Evolutionary conservation across 1,140 invertebrate genomes (phyloP), one percentile per base, ranked within the genome.

Genomic region (Macrobrachium rosenbergii): DNA sequence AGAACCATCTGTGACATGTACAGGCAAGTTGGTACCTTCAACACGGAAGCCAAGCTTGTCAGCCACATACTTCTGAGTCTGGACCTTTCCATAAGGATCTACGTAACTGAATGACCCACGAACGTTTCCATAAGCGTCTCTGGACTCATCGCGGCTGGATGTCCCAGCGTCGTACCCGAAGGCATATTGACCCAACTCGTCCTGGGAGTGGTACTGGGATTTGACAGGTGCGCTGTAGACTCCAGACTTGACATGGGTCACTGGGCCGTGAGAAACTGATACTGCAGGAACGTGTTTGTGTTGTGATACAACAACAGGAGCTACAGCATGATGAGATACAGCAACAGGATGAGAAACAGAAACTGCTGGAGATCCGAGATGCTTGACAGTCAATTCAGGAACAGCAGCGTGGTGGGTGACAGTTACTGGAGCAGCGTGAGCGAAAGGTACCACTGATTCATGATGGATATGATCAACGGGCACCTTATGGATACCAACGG

Each of bases 11-110:
- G 11, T 60, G 21, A 69, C 80, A 37, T 82, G 80, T 11, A 85
- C 83, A 0, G 83, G 83, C 2, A 85, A 63, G 75, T 85, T 85
- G 62, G 75, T 85, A 43, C 83, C 83, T 14, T 37, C 23, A 43
- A 85, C 83, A 10, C 94, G 92, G 92, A 95, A 95, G 69, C 95
- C 95, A 6, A 63, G 58, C n/a, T 73, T 59, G 60, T 88, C 84
- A 45, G 84, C 84, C 69, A 87, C 84, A 19, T 87, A 87, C 58
- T 82, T 63, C 21, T 82, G 78, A 21, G 78, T 82, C 84, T 87
- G 84, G 11, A 87, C 58, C 58, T 87, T 72, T 19, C 84, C 84
- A 11, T 87, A 60, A 2, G 84, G 28, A 79, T 87, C 84, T 16
- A 87, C 59, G 59, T 87, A 87, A 60, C 79, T 87, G 84, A 75